Base-by-base conservation (phyloP, 2,113 vertebrate species). In the Calcarius ornatus region DNA sequence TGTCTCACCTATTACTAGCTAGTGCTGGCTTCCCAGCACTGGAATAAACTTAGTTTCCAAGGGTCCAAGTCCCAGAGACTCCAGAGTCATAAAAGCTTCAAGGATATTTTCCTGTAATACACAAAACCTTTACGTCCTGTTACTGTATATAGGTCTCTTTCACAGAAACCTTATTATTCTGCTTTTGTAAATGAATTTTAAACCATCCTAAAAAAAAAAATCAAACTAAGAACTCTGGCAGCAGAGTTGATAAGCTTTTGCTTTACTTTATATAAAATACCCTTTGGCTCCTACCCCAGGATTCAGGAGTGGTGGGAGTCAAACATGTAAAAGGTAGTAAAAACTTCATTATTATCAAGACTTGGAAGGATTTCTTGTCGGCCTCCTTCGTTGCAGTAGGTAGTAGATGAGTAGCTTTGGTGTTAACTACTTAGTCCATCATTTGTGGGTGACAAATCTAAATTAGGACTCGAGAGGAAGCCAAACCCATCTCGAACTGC, bases 41-140 rank as follows among this genome's bases (percentile, higher is more conserved):
- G 76, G 97, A 95, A 94, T 96, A 57, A 86, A 91, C 89, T 92
- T 91, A 90, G 87, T 89, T 96, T 97, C 95, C 96, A 97, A 97
- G 97, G 97, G 97, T 98, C 97, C 97, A 97, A 97, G 95, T 98
- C 97, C 98, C 97, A 97, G 97, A 97, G 96, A 97, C 92, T 95
- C 81, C 96, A 95, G 92, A 84, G 93, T 91, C 90, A 89, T 83
- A 86, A 89, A 84, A 88, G 90, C 95, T 88, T 95, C 66, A 43
- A 96, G 95, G 96, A 92, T 94, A 64, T 90, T 96, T 92, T 95
- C 91, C 87, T 93, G 85, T 88, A 20, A 90, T 83, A 92, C 69
- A 82, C 81, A 59, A 75, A 89, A 91, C 95, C 92, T 94, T 93
- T 77, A 90, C 73, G 93, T 92, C 96, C 95, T 88, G 95, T 95